Percentiles rank a stretch among this genome's conserved stretches.
Evolutionary conservation across 1,140 invertebrate species (phyloP).

Genomic region (Sinella curviseta): DNA sequence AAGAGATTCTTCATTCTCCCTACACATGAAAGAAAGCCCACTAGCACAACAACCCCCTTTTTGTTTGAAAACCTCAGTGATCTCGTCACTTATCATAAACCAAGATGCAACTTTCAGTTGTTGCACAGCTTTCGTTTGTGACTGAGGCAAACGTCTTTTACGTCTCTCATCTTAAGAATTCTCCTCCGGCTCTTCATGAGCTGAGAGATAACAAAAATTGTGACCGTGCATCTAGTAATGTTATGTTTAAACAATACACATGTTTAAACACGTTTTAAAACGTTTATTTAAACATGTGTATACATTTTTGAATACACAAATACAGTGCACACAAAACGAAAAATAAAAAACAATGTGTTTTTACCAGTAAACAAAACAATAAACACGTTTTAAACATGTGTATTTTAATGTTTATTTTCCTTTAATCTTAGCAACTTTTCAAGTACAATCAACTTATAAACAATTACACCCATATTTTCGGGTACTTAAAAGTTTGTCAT

Average conservation of each 20-base stretch:
- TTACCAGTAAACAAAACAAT: too few species aligned
- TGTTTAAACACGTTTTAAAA: neutral
- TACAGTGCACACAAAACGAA: too few species aligned
- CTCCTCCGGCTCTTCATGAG: slow-evolving; percentile 21
- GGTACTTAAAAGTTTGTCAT: too few species aligned
- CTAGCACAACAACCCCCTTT: neutral
- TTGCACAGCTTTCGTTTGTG: neutral
- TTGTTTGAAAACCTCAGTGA: slow-evolving; percentile 7
- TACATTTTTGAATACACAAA: too few species aligned
- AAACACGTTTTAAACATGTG: too few species aligned
- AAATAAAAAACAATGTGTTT: too few species aligned
- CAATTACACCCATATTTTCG: too few species aligned
- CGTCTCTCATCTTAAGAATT: neutral
- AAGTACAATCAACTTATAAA: too few species aligned
- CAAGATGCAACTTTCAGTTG: neutral
- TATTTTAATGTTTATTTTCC: too few species aligned
- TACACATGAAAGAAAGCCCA: neutral
- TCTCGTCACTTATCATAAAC: neutral
- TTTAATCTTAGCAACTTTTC: too few species aligned
- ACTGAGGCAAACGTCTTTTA: neutral
- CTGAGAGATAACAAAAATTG: neutral
- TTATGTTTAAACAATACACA: neutral
- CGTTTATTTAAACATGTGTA: neutral
- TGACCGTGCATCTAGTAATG: neutral
- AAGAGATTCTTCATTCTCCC: neutral